phyloP scores from a whole-genome alignment of 2,113 vertebrate species.

The Grammatotria lemairii region DNA sequence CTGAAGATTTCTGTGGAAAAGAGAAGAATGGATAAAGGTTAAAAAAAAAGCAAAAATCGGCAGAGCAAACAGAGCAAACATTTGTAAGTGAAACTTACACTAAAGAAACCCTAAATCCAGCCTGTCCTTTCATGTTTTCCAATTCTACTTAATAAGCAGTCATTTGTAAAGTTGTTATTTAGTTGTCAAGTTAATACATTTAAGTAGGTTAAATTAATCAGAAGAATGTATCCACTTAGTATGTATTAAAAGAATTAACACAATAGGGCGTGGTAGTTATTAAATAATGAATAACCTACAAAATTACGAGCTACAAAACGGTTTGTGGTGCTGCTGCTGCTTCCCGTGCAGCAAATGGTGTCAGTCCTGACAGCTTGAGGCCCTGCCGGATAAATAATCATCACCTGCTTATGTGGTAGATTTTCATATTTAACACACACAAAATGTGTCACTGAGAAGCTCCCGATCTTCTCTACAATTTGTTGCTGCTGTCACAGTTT shows the following conservation, averaged over 20 bases:
- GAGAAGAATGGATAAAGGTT: neutral
- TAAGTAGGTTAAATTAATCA: neutral
- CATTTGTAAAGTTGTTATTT: neutral
- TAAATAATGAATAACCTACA: neutral
- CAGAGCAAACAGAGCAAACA: neutral
- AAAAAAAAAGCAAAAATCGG: neutral
- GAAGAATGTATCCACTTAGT: neutral
- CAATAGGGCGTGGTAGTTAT: neutral
- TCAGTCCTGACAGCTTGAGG: neutral
- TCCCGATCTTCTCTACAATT: neutral
- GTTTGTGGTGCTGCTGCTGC: neutral
- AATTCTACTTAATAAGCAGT: neutral
- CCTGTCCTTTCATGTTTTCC: neutral
- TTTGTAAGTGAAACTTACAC: neutral
- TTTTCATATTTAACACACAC: neutral
- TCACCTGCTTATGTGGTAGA: neutral
- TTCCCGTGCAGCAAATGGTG: neutral
- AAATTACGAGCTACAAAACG: neutral
- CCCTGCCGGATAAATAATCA: neutral
- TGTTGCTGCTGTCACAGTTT: neutral
- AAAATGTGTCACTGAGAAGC: neutral
- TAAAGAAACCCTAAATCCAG: neutral
- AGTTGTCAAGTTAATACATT: neutral
- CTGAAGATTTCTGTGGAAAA: constrained; percentile 79
- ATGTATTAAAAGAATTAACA: neutral